Evolutionary conservation across 2,113 vertebrate species (phyloP), one percentile per base, ranked within the genome.

Genomic region (Todiramphus chloris): DNA sequence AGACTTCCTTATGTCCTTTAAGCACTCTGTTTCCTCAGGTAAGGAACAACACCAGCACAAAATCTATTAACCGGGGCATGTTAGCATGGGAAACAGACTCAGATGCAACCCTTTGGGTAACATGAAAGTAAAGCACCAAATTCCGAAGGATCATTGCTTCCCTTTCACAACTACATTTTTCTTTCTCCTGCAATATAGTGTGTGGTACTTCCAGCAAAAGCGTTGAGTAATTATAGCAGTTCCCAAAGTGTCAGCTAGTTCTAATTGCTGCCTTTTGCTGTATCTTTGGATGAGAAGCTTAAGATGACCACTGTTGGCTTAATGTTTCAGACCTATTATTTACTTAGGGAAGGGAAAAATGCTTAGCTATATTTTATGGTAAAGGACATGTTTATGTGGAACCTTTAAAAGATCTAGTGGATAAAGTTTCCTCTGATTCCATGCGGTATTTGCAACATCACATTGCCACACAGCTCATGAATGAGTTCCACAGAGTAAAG

Each of bases 61-160:
- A 58, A 21, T 66, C 74, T 35, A 67, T n/a, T 5, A 21, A 70
- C n/a, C 0, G 2, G n/a, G 30, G 13, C 72, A 3, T 1, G 13
- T 12, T 33, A 43, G 88, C 39, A 44, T 7, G 44, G 53, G n/a
- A 51, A n/a, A 84, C 6, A 13, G 51, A 8, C 64, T 56, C 53
- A 56, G 72, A 15, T 33, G 37, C 69, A 44, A 37, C 58, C 80
- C n/a, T n/a, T 0, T 2, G 67, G 76, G 55, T 43, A 25, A 50
- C 27, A 51, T 0, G 1, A 19, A 62, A 48, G 50, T n/a, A 77
- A 63, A 63, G 39, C 48, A 35, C 43, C 1, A 2, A 25, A n/a
- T 88, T 73, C 56, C 8, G 50, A 76, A 91, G 44, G 19, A 41
- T 39, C 50, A 37, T 70, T 8, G 2, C 16, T 70, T 64, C 58